phyloP scores from a whole-genome alignment of 2,797 vertebrate species.

The Anniella stebbinsi region DNA sequence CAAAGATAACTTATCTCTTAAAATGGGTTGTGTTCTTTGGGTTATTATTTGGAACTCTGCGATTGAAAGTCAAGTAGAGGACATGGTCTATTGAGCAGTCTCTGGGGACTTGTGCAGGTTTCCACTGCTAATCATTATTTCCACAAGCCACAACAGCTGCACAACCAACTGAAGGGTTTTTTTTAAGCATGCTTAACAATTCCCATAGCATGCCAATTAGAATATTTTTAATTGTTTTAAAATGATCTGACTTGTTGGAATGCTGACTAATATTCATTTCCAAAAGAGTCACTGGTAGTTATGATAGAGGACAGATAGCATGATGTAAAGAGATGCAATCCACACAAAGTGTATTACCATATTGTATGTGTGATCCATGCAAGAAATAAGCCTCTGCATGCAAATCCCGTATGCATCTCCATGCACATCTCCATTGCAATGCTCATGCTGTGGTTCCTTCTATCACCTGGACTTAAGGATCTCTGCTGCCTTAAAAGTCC shows the following conservation, averaged over 20 bases:
- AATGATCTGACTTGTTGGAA: slow-evolving; percentile 39
- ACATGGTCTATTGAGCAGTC: slow-evolving; percentile 68
- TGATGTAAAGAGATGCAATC: background rate
- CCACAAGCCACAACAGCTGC: background rate
- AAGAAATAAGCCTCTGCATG: background rate
- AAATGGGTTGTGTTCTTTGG: slow-evolving; percentile 67
- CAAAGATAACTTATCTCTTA: slow-evolving; percentile 70
- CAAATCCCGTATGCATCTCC: background rate
- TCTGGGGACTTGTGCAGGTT: slow-evolving; percentile 60
- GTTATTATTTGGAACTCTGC: slow-evolving; percentile 65
- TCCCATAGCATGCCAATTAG: slow-evolving; percentile 14
- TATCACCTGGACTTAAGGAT: too few species aligned
- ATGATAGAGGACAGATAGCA: background rate
- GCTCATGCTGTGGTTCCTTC: too few species aligned
- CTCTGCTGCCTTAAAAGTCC: too few species aligned
- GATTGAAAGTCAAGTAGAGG: slow-evolving; percentile 76
- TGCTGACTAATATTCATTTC: slow-evolving; percentile 41
- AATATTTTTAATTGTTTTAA: slow-evolving; percentile 34
- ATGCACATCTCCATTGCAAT: background rate
- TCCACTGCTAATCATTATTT: slow-evolving; percentile 62
- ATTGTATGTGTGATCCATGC: background rate
- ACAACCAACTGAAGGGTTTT: slow-evolving; percentile 27
- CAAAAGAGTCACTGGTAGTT: background rate
- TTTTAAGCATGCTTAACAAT: slow-evolving; percentile 27
- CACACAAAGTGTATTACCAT: background rate